Evolutionary conservation across 1,140 invertebrate genomes (phyloP).

Genomic region (Lepidurus packardi): DNA sequence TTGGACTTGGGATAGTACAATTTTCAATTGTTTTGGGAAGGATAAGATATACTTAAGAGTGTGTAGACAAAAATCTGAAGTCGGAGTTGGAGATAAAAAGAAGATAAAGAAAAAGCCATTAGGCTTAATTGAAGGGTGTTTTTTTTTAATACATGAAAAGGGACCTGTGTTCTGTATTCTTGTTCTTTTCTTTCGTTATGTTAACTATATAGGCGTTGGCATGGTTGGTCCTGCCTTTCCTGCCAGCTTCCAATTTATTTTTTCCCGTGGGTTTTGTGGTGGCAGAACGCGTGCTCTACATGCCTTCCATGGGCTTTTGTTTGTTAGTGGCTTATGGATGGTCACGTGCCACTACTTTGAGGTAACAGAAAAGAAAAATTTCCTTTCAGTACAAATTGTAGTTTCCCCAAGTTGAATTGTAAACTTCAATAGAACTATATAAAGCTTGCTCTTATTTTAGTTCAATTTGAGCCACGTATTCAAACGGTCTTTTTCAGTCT

Average conservation of each 20-base stretch:
- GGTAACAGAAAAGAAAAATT: not conserved
- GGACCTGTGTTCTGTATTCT: constrained; percentile 33
- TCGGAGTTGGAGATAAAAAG: too few relatives aligned
- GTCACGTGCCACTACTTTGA: constrained; percentile 41
- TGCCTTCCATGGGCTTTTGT: constrained; percentile 94
- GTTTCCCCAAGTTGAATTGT: too few relatives aligned
- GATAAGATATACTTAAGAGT: too few relatives aligned
- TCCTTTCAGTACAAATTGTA: not conserved
- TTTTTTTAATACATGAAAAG: not conserved
- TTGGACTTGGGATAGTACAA: too few relatives aligned
- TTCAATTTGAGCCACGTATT: too few relatives aligned
- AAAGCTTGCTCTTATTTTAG: too few relatives aligned
- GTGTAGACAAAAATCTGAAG: too few relatives aligned
- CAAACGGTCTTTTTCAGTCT: too few relatives aligned
- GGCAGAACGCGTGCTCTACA: constrained; percentile 80
- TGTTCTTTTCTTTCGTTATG: not conserved
- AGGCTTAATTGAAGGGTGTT: not conserved
- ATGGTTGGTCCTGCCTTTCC: constrained; percentile 66
- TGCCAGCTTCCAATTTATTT: constrained; percentile 79
- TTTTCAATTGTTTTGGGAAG: too few relatives aligned
- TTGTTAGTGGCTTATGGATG: constrained; percentile 80
- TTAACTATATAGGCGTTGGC: not conserved
- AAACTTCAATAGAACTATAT: too few relatives aligned
- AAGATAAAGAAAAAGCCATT: too few relatives aligned
- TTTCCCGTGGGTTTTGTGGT: constrained; percentile 86